phyloP scores from a whole-genome alignment of 2,888 invertebrate genomes.

The Eupithecia insigniata region DNA sequence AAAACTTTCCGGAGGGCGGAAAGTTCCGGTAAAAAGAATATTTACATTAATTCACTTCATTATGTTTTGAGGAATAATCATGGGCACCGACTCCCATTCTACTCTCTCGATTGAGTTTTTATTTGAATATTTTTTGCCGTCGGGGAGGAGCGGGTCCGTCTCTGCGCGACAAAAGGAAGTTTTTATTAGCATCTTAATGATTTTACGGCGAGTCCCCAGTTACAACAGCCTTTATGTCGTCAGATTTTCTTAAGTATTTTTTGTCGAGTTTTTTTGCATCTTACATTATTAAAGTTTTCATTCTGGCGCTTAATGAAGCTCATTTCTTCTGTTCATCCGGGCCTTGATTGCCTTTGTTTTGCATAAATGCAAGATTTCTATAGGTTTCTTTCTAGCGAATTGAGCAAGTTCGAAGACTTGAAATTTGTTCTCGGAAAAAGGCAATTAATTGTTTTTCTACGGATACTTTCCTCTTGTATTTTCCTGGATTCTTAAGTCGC shows the following conservation, averaged over 20 bases:
- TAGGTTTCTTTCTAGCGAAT: slow-evolving; percentile 79
- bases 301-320: slow-evolving; percentile 84
- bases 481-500: slow-evolving; percentile 22
- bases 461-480: slow-evolving; percentile 46
- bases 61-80: slow-evolving; percentile 85
- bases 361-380: slow-evolving; percentile 84
- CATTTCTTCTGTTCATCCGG: slow-evolving; percentile 83
- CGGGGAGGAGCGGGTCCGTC: slow-evolving; percentile 69
- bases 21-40: slow-evolving; percentile 83
- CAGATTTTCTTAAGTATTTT: slow-evolving; percentile 85
- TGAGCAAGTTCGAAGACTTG: slow-evolving; percentile 74
- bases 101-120: slow-evolving; percentile 82
- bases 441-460: slow-evolving; percentile 71
- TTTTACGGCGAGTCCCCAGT: slow-evolving; percentile 84
- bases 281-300: slow-evolving; percentile 85
- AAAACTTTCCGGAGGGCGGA: slow-evolving; percentile 83
- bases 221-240: slow-evolving; percentile 85
- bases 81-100: slow-evolving; percentile 79
- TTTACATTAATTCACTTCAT: slow-evolving; percentile 86
- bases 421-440: slow-evolving; percentile 71
- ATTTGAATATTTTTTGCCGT: slow-evolving; percentile 80
- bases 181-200: slow-evolving; percentile 86
- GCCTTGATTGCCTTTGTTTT: slow-evolving; percentile 84
- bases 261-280: slow-evolving; percentile 83
- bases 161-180: slow-evolving; percentile 83